A percentile compares a stretch with the other conserved stretches of the same genome.
These are phyloP conservation scores for Drosophila trichaetosa DNA, from an alignment of 2,888 invertebrate genomes.

Conservation along the genomic window DNA sequence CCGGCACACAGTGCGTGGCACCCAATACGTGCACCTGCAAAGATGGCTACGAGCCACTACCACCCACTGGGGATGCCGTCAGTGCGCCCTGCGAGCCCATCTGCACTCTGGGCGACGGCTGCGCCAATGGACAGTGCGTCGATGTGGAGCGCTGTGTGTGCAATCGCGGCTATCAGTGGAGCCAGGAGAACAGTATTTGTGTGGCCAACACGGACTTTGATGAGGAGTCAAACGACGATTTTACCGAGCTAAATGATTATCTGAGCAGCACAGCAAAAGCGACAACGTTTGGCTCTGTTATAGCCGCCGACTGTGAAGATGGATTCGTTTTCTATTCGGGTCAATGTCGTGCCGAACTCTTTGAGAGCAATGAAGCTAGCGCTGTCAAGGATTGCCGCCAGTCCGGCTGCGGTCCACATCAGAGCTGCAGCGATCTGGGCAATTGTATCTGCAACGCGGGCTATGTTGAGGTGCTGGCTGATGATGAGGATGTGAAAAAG, in stretches of 20 bases:
- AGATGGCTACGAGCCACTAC: conserved; percentile 50
- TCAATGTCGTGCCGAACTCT: conserved; percentile 67
- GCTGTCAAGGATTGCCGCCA: conserved; percentile 35
- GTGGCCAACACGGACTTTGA: neutral
- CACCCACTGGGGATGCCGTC: conserved; percentile 58
- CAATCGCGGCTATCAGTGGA: conserved; percentile 55
- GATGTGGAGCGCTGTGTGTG: conserved; percentile 64
- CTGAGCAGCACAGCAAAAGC: conserved; percentile 8
- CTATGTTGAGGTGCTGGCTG: conserved; percentile 38
- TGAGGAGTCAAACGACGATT: conserved; percentile 8
- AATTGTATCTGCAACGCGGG: conserved; percentile 56
- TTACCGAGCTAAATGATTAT: conserved; percentile 13
- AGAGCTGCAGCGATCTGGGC: conserved; percentile 52
- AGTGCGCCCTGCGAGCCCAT: conserved; percentile 67
- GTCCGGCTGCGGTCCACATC: conserved; percentile 56
- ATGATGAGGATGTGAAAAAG: neutral
- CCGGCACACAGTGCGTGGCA: conserved; percentile 62
- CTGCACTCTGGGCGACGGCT: conserved; percentile 64
- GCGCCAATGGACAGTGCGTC: conserved; percentile 67
- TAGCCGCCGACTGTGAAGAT: conserved; percentile 47
- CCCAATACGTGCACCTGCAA: conserved; percentile 76
- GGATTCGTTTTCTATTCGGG: conserved; percentile 68
- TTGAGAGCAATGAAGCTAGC: conserved; percentile 63
- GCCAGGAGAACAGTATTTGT: conserved; percentile 44
- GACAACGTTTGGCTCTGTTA: neutral